Base-by-base conservation (phyloP, 2,888 invertebrate species). In the Notocelia uddmanniana region DNA sequence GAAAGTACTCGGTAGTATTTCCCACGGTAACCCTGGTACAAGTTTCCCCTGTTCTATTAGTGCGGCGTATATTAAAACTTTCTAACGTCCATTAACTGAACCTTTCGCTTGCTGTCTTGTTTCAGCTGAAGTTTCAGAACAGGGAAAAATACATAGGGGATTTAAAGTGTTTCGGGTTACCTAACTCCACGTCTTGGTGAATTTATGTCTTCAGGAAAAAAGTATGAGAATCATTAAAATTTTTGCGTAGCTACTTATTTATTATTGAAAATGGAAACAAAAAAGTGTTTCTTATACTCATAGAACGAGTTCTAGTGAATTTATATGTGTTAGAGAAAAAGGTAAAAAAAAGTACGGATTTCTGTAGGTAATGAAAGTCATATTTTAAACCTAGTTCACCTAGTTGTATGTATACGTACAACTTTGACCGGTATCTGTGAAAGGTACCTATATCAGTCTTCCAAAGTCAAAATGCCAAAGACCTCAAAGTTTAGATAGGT, bases 21-120 rank as follows among this genome's bases (percentile, higher is more conserved):
- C 60, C 18, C 71, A 55, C 68, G 76, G 74, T 70, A 78, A 74
- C 75, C 66, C 58, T 11, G 68, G 74, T 73, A 75, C 77, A 81
- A 76, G 77, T 84, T 78, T 77, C 81, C 77, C 80, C 83, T 81
- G 87, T 83, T 85, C 85, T 86, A 87, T 87, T 88, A 88, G 87
- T 83, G 81, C 74, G 80, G 82, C 81, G 84, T 88, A 80, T 88
- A 88, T 89, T 88, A 87, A 87, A 89, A 88, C 84, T 89, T 87
- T 79, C 77, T 81, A 80, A 84, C 88, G 85, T 84, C 83, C 85
- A 85, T 86, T 84, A 88, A 86, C 85, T 84, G 82, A 80, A 82
- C 80, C 78, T 82, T 82, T 80, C 75, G 77, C 78, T 78, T 79
- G 81, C 64, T 64, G 74, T 76, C 76, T 74, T 74, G 59, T 55